A percentile compares a stretch with the other conserved stretches of the same genome.
These are phyloP conservation scores for Argopecten irradians DNA, from an alignment of 1,140 invertebrate genomes.

Conservation along the genomic window DNA sequence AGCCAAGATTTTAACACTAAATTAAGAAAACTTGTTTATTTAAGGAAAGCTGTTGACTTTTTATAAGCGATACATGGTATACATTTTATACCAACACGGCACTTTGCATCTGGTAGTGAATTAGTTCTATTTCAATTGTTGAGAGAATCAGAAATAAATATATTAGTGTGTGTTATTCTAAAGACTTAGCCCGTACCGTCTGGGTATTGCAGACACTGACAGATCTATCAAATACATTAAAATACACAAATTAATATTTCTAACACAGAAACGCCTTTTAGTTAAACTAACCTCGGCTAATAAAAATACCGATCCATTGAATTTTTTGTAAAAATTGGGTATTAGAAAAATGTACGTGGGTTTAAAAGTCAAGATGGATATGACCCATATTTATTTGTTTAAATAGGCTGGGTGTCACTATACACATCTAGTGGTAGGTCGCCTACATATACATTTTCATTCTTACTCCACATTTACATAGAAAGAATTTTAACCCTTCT, in stretches of 20 bases:
- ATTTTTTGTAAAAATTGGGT: neutral
- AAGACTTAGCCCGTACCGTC: neutral
- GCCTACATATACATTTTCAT: neutral
- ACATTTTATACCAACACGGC: neutral
- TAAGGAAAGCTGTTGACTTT: neutral
- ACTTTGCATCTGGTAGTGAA: neutral
- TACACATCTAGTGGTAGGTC: neutral
- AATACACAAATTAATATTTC: neutral
- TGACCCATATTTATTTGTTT: neutral
- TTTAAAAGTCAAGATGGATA: neutral
- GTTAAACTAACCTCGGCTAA: neutral
- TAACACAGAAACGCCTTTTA: neutral
- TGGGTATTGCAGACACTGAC: neutral
- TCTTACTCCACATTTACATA: neutral
- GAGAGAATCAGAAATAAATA: neutral
- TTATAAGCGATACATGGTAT: neutral
- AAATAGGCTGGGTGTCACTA: neutral
- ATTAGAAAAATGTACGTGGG: conserved; percentile 1
- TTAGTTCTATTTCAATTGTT: neutral
- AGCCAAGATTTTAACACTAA: neutral
- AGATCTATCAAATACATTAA: neutral
- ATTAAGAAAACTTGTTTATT: conserved; percentile 16
- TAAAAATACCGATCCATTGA: conserved; percentile 22
- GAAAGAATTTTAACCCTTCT: conserved; percentile 11
- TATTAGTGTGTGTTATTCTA: neutral